Conservation (phyloP, 2,797 vertebrate genomes). For the Leucoraja ocellata region DNA sequence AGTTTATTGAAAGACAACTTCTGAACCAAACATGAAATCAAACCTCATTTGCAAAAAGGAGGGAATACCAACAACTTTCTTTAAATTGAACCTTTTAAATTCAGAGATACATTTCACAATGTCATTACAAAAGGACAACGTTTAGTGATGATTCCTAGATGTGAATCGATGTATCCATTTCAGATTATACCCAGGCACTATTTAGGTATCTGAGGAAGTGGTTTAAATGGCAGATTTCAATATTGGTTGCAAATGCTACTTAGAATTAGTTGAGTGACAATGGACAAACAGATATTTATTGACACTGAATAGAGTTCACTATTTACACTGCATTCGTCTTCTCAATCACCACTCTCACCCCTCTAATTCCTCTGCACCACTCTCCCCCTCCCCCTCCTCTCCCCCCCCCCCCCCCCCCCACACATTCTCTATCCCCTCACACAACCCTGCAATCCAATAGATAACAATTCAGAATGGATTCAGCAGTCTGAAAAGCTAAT, state of each 20-base stretch:
- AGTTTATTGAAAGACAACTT: not conserved
- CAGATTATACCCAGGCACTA: not conserved
- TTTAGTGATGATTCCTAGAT: not conserved
- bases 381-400: not conserved
- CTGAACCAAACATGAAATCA: not conserved
- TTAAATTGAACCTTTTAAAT: not conserved
- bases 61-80: not conserved
- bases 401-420: not conserved
- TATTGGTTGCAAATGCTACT: slow-evolving; percentile 41
- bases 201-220: not conserved
- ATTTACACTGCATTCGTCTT: too few relatives aligned
- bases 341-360: not conserved
- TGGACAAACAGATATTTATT: not conserved
- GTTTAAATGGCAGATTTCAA: not conserved
- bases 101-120: not conserved
- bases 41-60: not conserved
- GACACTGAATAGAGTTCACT: too few relatives aligned
- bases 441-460: not conserved
- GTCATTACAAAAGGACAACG: not conserved
- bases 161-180: not conserved
- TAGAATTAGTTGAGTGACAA: slow-evolving; percentile 38
- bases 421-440: not conserved
- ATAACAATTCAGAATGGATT: not conserved
- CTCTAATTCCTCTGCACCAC: too few relatives aligned
- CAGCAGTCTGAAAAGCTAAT: not conserved